Percentiles rank a stretch among this genome's conserved stretches.
Evolutionary conservation across 2,888 invertebrate genomes (phyloP).

Genomic region (Bombylius discolor): DNA sequence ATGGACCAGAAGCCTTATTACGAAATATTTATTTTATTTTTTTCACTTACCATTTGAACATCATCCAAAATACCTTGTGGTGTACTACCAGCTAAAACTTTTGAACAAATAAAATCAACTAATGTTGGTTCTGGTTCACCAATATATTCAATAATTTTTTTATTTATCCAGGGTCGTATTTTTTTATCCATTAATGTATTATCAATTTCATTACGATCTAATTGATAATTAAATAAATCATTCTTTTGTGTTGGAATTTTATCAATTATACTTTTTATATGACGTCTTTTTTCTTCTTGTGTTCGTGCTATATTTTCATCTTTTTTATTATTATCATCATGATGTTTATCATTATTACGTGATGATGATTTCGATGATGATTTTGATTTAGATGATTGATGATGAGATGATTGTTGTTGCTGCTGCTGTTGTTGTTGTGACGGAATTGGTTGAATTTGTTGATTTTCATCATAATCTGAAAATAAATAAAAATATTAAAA

Average conservation of each 20-base stretch:
- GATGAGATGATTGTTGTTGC: constrained; percentile 5
- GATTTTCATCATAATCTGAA: constrained; percentile 31
- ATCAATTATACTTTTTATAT: constrained; percentile 94
- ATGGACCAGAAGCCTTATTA: too few species aligned
- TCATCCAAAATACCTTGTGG: constrained; percentile 94
- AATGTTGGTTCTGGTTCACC: constrained; percentile 97
- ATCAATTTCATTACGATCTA: constrained; percentile 81
- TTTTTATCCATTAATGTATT: constrained; percentile 80
- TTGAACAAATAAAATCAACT: constrained; percentile 99
- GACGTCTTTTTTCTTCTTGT: constrained; percentile 89
- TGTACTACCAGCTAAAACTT: constrained; percentile 84
- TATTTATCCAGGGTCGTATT: constrained; percentile 98
- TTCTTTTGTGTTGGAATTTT: constrained; percentile 97
- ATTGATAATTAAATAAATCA: constrained; percentile 84
- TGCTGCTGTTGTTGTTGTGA: not conserved
- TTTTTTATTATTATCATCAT: constrained; percentile 22
- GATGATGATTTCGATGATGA: constrained; percentile 2
- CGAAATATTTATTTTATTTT: too few species aligned
- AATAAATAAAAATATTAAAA: not conserved
- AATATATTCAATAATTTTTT: constrained; percentile 98
- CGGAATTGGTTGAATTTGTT: constrained; percentile 2
- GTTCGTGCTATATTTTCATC: constrained; percentile 53
- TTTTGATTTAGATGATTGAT: constrained; percentile 9
- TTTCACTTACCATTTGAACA: constrained; percentile 80
- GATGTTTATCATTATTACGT: constrained; percentile 3